Percentiles rank a stretch among this genome's conserved stretches.
Conservation (phyloP, 2,797 vertebrate species). For the Brotogeris chrysoptera region DNA sequence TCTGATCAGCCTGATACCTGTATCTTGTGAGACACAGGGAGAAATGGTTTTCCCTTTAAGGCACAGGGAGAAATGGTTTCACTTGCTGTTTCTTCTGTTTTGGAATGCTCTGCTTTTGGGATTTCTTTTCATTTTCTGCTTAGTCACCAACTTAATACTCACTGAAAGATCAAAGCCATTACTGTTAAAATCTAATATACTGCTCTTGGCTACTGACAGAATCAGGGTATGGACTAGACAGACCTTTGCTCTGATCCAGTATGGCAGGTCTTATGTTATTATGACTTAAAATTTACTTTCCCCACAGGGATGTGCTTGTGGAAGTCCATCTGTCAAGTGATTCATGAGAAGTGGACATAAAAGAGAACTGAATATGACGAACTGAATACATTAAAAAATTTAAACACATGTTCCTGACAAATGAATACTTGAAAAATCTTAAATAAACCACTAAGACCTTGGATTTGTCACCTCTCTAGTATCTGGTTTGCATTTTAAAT, state of each 20-base stretch:
- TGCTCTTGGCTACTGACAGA: conserved; percentile 69
- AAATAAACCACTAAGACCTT: background rate
- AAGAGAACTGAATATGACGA: conserved; percentile 26
- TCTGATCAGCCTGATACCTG: background rate
- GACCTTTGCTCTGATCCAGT: conserved; percentile 62
- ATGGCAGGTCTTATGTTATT: conserved; percentile 34
- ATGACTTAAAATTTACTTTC: conserved; percentile 51
- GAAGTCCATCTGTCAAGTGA: conserved; percentile 53
- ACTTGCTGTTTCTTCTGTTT: background rate
- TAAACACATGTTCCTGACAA: conserved; percentile 26
- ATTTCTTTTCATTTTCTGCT: conserved; percentile 23
- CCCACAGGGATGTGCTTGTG: conserved; percentile 42
- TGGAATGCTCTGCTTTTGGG: background rate
- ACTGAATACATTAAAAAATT: conserved; percentile 42
- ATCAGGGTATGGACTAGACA: conserved; percentile 61
- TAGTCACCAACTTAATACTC: conserved; percentile 27
- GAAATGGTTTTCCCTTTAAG: background rate
- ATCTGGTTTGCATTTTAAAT: conserved; percentile 51
- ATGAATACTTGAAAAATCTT: conserved; percentile 17
- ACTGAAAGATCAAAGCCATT: conserved; percentile 47
- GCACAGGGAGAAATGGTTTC: background rate
- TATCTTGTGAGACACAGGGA: background rate
- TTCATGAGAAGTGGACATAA: conserved; percentile 48
- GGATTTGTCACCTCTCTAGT: conserved; percentile 34
- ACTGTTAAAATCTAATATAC: conserved; percentile 65